These are phyloP conservation scores for Lates japonicus DNA, from an alignment of 2,797 vertebrate species.

Conservation along the genomic window DNA sequence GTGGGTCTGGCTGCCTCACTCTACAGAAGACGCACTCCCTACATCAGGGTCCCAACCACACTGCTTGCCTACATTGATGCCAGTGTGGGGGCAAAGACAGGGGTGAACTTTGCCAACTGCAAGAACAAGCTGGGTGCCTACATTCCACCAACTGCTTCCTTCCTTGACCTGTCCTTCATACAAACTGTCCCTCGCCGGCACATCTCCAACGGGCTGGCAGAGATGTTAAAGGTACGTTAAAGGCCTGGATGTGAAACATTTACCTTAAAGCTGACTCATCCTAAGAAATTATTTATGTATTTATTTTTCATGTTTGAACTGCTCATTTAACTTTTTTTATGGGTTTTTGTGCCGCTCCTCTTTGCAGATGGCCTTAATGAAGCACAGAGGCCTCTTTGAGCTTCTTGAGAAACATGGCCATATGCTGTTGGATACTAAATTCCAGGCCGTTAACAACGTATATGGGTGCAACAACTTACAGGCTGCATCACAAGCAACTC, in stretches of 20 bases:
- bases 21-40: conserved; percentile 88
- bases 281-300: not conserved
- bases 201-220: conserved; percentile 89
- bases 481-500: conserved; percentile 81
- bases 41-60: conserved; percentile 89
- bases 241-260: not conserved
- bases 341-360: conserved; percentile 40
- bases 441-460: conserved; percentile 76
- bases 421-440: conserved; percentile 87
- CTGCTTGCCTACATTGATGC: conserved; percentile 89
- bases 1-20: conserved; percentile 88
- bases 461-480: conserved; percentile 43
- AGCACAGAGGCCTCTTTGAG: conserved; percentile 88
- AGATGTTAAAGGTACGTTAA: conserved; percentile 87
- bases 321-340: accelerated
- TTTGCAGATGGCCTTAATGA: conserved; percentile 91
- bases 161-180: conserved; percentile 88
- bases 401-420: conserved; percentile 85
- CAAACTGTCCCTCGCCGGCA: conserved; percentile 85
- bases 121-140: conserved; percentile 91
- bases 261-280: not conserved
- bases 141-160: conserved; percentile 85
- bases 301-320: not conserved
- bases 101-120: conserved; percentile 90
- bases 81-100: conserved; percentile 89